Conservation (phyloP, 2,888 invertebrate species). For the Andrena fulva region DNA sequence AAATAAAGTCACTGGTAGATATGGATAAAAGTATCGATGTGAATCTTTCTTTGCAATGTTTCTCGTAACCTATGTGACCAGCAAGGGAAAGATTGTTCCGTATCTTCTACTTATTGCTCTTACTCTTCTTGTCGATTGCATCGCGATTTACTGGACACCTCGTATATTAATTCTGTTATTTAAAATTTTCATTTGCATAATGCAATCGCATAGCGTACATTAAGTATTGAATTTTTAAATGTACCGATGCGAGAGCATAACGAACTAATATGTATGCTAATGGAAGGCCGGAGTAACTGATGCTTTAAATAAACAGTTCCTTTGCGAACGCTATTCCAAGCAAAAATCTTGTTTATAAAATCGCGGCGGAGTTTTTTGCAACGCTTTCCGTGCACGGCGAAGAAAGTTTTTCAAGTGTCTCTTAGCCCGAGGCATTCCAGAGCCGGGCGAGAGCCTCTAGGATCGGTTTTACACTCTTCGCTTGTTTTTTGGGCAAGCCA, state of each 20-base stretch:
- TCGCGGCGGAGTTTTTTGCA: slow-evolving; percentile 20
- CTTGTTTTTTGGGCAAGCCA: slow-evolving; percentile 42
- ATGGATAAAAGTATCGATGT: background rate
- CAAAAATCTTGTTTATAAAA: slow-evolving; percentile 16
- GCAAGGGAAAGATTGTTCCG: background rate
- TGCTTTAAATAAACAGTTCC: slow-evolving; percentile 3
- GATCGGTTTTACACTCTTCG: slow-evolving; percentile 47
- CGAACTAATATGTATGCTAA: slow-evolving; percentile 17
- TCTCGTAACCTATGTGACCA: background rate
- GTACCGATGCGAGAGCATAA: background rate
- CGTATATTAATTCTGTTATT: background rate
- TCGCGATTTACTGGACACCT: background rate
- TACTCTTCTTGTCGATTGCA: background rate
- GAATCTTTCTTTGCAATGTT: too few species aligned
- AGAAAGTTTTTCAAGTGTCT: slow-evolving; percentile 41
- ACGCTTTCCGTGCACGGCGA: slow-evolving; percentile 21
- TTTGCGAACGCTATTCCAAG: background rate
- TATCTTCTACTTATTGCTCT: background rate
- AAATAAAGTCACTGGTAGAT: background rate
- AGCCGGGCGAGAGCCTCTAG: slow-evolving; percentile 28
- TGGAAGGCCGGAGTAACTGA: background rate
- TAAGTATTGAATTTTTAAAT: background rate
- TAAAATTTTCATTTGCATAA: slow-evolving; percentile 8
- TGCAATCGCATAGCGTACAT: background rate
- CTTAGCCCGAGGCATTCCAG: slow-evolving; percentile 19